phyloP scores from a whole-genome alignment of 35 echinoderm and acorn worm species.

The Ptychodera flava region DNA sequence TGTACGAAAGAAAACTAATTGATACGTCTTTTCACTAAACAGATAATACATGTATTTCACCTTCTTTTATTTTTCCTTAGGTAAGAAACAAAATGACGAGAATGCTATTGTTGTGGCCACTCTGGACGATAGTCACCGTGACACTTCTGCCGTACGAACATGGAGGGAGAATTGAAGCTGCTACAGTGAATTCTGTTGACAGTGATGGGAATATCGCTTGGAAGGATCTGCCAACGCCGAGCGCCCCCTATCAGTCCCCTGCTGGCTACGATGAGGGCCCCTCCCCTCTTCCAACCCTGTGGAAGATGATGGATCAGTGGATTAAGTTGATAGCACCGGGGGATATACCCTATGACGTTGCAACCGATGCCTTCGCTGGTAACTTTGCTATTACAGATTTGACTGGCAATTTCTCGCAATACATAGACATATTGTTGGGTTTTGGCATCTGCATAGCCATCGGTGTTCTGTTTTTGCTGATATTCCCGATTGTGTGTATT shows the following conservation, averaged over 20 bases:
- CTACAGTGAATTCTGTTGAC: not conserved
- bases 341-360: conserved; percentile 34
- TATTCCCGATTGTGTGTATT: conserved; percentile 71
- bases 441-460: conserved; percentile 70
- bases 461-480: conserved; percentile 54
- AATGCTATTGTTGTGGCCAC: too few species aligned
- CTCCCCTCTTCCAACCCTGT: conserved; percentile 40
- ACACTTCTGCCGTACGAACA: too few species aligned
- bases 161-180: not conserved
- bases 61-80: too few species aligned
- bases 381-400: not conserved
- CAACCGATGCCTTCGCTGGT: not conserved
- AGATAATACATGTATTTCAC: too few species aligned
- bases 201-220: conserved; percentile 31
- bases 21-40: too few species aligned
- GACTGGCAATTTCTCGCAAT: not conserved
- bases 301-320: conserved; percentile 46
- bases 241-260: not conserved
- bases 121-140: too few species aligned
- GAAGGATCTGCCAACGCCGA: conserved; percentile 20
- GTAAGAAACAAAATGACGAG: too few species aligned
- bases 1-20: too few species aligned
- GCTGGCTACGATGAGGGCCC: conserved; percentile 22
- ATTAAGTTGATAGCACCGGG: conserved; percentile 34
- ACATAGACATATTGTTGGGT: conserved; percentile 31